A percentile compares a stretch with the other conserved stretches of the same genome.
Conservation (phyloP, 2,888 invertebrate species). For the Meteorus cinctellus region DNA sequence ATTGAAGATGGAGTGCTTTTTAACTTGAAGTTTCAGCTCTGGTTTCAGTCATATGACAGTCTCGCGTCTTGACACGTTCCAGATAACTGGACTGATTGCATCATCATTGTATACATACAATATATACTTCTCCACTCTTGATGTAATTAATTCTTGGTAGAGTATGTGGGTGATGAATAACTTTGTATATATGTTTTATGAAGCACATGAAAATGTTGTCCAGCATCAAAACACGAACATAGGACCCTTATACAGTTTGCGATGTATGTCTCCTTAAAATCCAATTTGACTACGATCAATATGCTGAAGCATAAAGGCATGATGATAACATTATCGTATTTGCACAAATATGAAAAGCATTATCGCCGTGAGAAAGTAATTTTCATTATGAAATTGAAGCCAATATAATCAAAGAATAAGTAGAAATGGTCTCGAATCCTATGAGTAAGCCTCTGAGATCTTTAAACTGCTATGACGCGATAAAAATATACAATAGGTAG, state of each 20-base stretch:
- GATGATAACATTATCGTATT: too few species aligned
- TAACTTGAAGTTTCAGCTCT: constrained; percentile 28
- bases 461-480: too few species aligned
- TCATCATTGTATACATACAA: neutral
- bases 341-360: too few species aligned
- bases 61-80: constrained; percentile 47
- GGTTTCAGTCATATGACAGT: constrained; percentile 47
- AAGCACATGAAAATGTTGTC: neutral
- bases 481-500: too few species aligned
- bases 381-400: too few species aligned
- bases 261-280: too few species aligned
- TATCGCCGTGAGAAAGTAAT: too few species aligned
- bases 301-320: neutral
- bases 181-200: neutral
- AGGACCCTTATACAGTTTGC: too few species aligned
- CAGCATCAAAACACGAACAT: too few species aligned
- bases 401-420: too few species aligned
- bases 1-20: neutral
- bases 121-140: neutral
- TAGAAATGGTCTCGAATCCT: too few species aligned
- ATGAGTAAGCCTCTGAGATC: too few species aligned
- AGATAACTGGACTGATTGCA: constrained; percentile 44
- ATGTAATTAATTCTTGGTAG: constrained; percentile 16
- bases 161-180: constrained; percentile 13
- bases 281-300: neutral